These are phyloP conservation scores for Hydrozoanthus gracilis DNA, from an alignment of 92 coral and sea anemone species.

Conservation along the genomic window DNA sequence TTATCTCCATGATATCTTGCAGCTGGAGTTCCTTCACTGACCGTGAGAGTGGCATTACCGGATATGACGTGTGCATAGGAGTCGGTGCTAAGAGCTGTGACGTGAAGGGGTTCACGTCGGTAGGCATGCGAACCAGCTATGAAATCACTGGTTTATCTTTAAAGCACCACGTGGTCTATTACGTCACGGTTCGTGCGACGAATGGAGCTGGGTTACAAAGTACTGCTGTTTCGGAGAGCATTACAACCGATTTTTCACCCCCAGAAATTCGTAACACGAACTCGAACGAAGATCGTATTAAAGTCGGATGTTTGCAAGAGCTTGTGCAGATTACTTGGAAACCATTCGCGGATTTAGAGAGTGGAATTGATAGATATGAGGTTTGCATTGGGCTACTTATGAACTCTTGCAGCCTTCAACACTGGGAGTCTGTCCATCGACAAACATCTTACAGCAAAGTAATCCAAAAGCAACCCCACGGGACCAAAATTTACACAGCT, in stretches of 20 bases:
- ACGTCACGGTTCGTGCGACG: slow-evolving; percentile 69
- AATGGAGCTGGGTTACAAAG: slow-evolving; percentile 77
- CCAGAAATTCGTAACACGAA: slow-evolving; percentile 60
- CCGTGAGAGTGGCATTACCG: slow-evolving; percentile 77
- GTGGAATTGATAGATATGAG: slow-evolving; percentile 71
- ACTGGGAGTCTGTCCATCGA: slow-evolving; percentile 54
- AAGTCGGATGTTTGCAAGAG: slow-evolving; percentile 71
- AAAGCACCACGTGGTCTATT: slow-evolving; percentile 64
- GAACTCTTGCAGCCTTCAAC: slow-evolving; percentile 73
- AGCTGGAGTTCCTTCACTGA: slow-evolving; percentile 86
- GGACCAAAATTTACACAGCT: slow-evolving; percentile 69
- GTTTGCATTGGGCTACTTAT: slow-evolving; percentile 82
- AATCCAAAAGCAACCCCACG: slow-evolving; percentile 53
- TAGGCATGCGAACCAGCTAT: slow-evolving; percentile 59
- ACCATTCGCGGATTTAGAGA: slow-evolving; percentile 77
- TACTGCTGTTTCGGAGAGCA: slow-evolving; percentile 50
- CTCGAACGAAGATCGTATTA: slow-evolving; percentile 52
- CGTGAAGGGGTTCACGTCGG: slow-evolving; percentile 56
- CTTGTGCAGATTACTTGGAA: slow-evolving; percentile 76
- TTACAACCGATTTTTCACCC: slow-evolving; percentile 79
- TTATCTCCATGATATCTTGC: background rate
- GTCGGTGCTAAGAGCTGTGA: slow-evolving; percentile 66
- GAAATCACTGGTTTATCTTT: slow-evolving; percentile 59
- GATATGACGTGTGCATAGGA: slow-evolving; percentile 75
- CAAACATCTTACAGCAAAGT: slow-evolving; percentile 53